These are phyloP conservation scores for Cyrtodaria siliqua DNA, from an alignment of 2,888 invertebrate species.

Conservation along the genomic window DNA sequence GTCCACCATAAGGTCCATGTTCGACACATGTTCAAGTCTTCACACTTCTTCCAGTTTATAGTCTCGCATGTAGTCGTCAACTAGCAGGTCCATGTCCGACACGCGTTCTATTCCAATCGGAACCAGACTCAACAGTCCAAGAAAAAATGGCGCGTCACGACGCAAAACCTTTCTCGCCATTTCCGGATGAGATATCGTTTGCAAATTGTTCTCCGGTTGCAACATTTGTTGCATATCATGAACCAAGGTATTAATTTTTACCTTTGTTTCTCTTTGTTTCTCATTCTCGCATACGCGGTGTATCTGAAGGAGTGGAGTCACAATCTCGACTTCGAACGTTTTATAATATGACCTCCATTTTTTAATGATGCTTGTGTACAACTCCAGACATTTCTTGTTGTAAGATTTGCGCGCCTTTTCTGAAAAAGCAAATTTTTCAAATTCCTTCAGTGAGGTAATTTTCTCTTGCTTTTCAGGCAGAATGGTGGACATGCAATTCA, in stretches of 20 bases:
- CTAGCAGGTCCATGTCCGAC: slow-evolving; percentile 73
- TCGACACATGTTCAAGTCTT: too few species aligned
- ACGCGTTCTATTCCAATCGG: slow-evolving; percentile 73
- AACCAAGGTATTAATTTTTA: slow-evolving; percentile 60
- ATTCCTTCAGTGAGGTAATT: slow-evolving; percentile 70
- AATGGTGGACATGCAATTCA: slow-evolving; percentile 68
- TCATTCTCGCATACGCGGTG: slow-evolving; percentile 75
- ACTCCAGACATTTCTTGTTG: slow-evolving; percentile 64
- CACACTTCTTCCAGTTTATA: slow-evolving; percentile 51
- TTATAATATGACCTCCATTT: slow-evolving; percentile 53
- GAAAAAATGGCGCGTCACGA: slow-evolving; percentile 74
- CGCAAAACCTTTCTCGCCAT: slow-evolving; percentile 71
- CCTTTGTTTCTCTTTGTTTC: slow-evolving; percentile 73
- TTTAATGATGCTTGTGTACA: slow-evolving; percentile 65
- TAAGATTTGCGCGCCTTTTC: slow-evolving; percentile 64
- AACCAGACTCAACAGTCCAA: slow-evolving; percentile 76
- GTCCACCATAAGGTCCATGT: slow-evolving; percentile 77
- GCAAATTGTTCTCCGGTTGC: slow-evolving; percentile 65
- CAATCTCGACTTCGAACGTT: slow-evolving; percentile 66
- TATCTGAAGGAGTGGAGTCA: slow-evolving; percentile 74
- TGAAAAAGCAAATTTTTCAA: slow-evolving; percentile 66
- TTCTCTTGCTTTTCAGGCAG: slow-evolving; percentile 62
- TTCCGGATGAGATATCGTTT: slow-evolving; percentile 64
- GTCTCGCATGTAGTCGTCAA: slow-evolving; percentile 78
- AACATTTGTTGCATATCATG: slow-evolving; percentile 66